Base-by-base conservation (phyloP, 1,140 invertebrate genomes). In the Nebria ingens region DNA sequence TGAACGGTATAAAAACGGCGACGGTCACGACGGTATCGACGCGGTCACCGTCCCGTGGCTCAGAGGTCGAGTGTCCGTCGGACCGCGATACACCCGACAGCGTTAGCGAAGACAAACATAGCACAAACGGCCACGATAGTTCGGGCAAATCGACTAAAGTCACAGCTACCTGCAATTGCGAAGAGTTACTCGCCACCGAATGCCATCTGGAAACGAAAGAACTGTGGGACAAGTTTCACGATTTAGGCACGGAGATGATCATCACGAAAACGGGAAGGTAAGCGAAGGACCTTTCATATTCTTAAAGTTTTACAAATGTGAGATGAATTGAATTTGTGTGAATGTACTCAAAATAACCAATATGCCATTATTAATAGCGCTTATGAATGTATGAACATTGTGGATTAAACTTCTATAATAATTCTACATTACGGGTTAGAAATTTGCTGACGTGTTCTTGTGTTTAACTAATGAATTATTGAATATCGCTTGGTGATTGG, bases 221-320 rank as follows among this genome's bases (percentile, higher is more conserved):
- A 58, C 76, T 92, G 20, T 92, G 89, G 89, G 86, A 93, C 72
- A 91, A 93, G 73, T 97, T 97, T 75, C 89, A 94, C 71, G 86
- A 92, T 58, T 73, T 95, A 52, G 91, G 92, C 57, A 97, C 93
- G 0, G 94, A 97, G 72, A 97, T 97, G 94, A 97, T 97, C 73
- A 97, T 97, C 73, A 97, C 94, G 6, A 97, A 97, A 76, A 93
- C 91, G 59, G 94, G 94, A 73, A 86, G 93, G 93, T 97, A 76
- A 79, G 83, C 73, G 20, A 19, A 51, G 12, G 17, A 50, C 53
- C 54, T 54, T 53, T 53, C n/a, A n/a, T n/a, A n/a, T n/a, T n/a
- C n/a, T n/a, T n/a, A n/a, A n/a, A n/a, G n/a, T n/a, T 34, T 34
- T 9, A 34, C n/a, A 34, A n/a, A 9, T 34, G 29, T 9, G 29